Percentiles rank a stretch among this genome's conserved stretches.
Conservation (phyloP, 2,888 invertebrate species). For the Theretra japonica region DNA sequence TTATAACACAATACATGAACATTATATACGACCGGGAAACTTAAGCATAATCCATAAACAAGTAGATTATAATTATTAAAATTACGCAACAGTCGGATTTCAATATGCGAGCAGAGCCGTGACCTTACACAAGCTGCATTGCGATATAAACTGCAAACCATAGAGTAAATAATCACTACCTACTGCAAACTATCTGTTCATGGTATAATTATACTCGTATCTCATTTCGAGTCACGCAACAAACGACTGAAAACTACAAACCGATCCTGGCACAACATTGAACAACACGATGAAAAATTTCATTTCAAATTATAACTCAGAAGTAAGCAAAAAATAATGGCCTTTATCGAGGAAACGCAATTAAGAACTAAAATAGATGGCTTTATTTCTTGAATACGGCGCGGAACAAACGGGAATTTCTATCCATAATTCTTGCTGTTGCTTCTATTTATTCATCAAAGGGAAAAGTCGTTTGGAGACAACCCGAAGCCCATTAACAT, state of each 20-base stretch:
- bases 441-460: constrained; percentile 17
- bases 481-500: constrained; percentile 10
- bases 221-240: constrained; percentile 14
- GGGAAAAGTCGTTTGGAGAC: constrained; percentile 10
- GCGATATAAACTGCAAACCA: background rate
- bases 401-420: constrained; percentile 2
- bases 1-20: background rate
- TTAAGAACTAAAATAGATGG: constrained; percentile 2
- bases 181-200: background rate
- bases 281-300: constrained; percentile 2
- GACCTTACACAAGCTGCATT: constrained; percentile 25
- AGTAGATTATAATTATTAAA: background rate
- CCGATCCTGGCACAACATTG: constrained; percentile 9
- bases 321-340: background rate
- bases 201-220: constrained; percentile 8
- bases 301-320: constrained; percentile 10
- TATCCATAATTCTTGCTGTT: constrained; percentile 14
- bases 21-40: background rate
- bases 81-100: background rate
- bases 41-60: background rate
- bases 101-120: background rate
- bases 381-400: background rate
- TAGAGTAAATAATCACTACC: no score
- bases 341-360: background rate
- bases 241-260: background rate